A percentile compares a stretch with the other conserved stretches of the same genome.
phyloP scores from a whole-genome alignment of 2,888 invertebrate species.

The Cantharis lateralis region DNA sequence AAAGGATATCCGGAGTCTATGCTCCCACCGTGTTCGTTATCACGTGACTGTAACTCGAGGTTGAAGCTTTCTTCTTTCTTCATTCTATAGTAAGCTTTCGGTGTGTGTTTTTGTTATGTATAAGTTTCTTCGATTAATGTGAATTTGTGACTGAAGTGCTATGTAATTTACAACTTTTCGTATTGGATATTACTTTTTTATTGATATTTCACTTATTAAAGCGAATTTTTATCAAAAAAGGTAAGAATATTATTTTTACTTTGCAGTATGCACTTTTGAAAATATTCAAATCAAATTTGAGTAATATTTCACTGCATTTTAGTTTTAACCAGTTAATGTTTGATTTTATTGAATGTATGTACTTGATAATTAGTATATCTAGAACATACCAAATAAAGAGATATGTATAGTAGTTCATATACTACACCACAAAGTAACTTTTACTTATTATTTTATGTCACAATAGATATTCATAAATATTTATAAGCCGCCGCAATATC shows the following conservation, averaged over 20 bases:
- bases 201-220: background rate
- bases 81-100: constrained; percentile 22
- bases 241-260: background rate
- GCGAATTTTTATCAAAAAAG: background rate
- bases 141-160: constrained; percentile 21
- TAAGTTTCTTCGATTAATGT: constrained; percentile 9
- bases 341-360: background rate
- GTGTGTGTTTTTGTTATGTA: background rate
- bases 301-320: background rate
- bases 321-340: background rate
- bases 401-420: constrained; percentile 1
- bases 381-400: constrained; percentile 12
- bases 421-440: constrained; percentile 20
- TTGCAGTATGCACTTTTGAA: background rate
- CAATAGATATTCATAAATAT: background rate
- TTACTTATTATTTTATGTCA: constrained; percentile 23
- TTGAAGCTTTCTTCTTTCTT: constrained; percentile 31
- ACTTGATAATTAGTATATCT: background rate
- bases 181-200: background rate
- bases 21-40: constrained; percentile 18
- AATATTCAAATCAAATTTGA: background rate
- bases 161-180: background rate
- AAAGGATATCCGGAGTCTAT: constrained; percentile 28
- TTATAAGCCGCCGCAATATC: background rate
- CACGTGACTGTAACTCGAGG: constrained; percentile 29